Evolutionary conservation across 2,113 vertebrate species (phyloP), one percentile per base, ranked within the genome.

Genomic region (Serinus canaria): DNA sequence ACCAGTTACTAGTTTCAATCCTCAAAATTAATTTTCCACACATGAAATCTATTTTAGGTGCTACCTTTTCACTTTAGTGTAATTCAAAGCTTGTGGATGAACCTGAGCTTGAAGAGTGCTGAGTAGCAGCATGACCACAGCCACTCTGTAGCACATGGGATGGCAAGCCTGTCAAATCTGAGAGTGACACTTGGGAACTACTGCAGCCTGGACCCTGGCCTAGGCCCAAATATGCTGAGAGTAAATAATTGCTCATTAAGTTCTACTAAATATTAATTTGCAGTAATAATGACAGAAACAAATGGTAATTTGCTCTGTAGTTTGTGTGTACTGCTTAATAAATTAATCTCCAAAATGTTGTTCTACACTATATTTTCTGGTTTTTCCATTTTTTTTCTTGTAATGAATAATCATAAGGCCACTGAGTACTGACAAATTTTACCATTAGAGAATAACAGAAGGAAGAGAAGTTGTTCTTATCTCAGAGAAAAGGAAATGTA

Each of bases 401-500:
- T 37, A 78, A 87, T 75, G 68, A 81, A 87, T 55, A 75, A 78
- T 74, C 27, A 52, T 41, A 87, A 85, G 27, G 39, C 25, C 81
- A 85, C 10, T 55, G 11, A 55, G 6, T 80, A 78, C 46, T 85
- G 66, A 79, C 72, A 87, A 89, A 77, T 44, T 58, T 83, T 93
- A 49, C 30, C 20, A 37, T 86, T 77, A 81, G 15, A 93, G 64
- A 93, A 83, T 44, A 91, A 82, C 47, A 88, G 23, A 91, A 59
- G 47, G 86, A 95, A 95, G 30, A 22, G 78, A 50, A 91, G 13
- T 55, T 66, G 15, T 82, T 64, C 90, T 92, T 94, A 92, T 95
- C 94, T 94, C 15, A 58, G 74, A 63, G 79, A 75, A 90, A 94
- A 81, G 79, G 62, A 95, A 94, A 83, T n/a, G 11, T 70, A 78